Evolutionary conservation across 23 tunicate species (phyloP), one percentile per base, ranked within the genome.

Genomic region (Aplidium turbinatum): DNA sequence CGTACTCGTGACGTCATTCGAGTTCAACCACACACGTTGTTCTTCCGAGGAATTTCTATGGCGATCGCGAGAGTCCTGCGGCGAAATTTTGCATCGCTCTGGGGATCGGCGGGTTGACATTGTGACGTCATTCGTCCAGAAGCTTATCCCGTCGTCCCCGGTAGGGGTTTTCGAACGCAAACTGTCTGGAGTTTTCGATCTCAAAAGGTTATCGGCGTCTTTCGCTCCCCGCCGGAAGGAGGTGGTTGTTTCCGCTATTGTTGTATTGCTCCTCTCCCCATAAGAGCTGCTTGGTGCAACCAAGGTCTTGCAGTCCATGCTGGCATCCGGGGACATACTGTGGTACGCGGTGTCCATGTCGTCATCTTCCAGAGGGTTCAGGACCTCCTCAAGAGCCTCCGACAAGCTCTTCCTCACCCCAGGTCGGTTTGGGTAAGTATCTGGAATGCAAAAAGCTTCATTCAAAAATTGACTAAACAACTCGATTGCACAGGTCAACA

Each of bases 341-440:
- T 65, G 33, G 33, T 75, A 38, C 2, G 76, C 66, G 4, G 72
- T 87, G 29, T 64, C 78, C 38, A 69, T 75, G 47, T 73, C 81
- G 47, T 72, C 74, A 5, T 54, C 35, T 57, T 58, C 75, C 25
- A 68, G 68, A 23, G 85, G 85, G 47, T 76, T 82, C 0, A 91
- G 39, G 35, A 91, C 74, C 50, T 91, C 91, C 54, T 91, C 97
- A 26, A 91, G 51, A 7, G 84, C 86, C 75, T 91, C 91, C 6
- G 86, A 47, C n/a, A 91, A 60, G 79, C 97, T 84, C 56, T 91
- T 91, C 31, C 97, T 19, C 5, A 30, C 36, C 27, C 50, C 72
- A 3, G 72, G 72, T n/a, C 27, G 48, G 3, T 26, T 36, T 2
- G 50, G 2, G 27, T 25, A 38, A 6, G 48, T 25, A 19, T 36